phyloP scores from a whole-genome alignment of 2,113 vertebrate species.

The Tiliqua scincoides region DNA sequence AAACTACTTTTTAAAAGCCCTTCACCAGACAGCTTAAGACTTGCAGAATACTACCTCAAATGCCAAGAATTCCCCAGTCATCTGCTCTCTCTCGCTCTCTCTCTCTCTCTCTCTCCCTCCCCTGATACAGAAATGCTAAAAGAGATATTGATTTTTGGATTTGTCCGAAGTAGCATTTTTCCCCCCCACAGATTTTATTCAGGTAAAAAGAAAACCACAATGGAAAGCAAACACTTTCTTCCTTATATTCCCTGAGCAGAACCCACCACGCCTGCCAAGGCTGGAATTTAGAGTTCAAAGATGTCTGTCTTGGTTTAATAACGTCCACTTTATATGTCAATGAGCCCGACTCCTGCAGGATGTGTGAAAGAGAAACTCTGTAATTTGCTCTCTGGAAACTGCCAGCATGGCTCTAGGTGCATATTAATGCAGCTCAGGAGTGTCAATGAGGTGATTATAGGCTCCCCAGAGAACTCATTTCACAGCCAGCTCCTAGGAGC shows the following conservation, averaged over 20 bases:
- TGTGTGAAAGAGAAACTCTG: slow-evolving; percentile 47
- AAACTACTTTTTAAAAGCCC: neutral
- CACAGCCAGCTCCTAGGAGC: slow-evolving; percentile 46
- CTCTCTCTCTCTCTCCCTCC: too few relatives aligned
- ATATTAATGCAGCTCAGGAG: slow-evolving; percentile 66
- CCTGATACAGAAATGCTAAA: slow-evolving; percentile 17
- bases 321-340: slow-evolving; percentile 62
- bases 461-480: slow-evolving; percentile 66
- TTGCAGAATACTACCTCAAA: neutral
- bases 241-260: slow-evolving; percentile 33
- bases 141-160: slow-evolving; percentile 33
- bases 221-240: neutral
- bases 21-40: slow-evolving; percentile 11
- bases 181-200: slow-evolving; percentile 1
- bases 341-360: slow-evolving; percentile 50
- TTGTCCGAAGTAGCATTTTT: neutral
- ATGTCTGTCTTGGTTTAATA: slow-evolving; percentile 56
- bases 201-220: neutral
- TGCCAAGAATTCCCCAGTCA: neutral
- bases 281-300: slow-evolving; percentile 49
- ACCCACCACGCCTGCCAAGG: slow-evolving; percentile 24
- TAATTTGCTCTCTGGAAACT: slow-evolving; percentile 59
- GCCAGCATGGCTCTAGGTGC: slow-evolving; percentile 54
- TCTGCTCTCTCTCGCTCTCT: too few relatives aligned
- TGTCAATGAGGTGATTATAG: slow-evolving; percentile 72